Percentiles rank a stretch among this genome's conserved stretches.
Conservation (phyloP, 2,888 invertebrate genomes). For the Eupithecia subfuscata region DNA sequence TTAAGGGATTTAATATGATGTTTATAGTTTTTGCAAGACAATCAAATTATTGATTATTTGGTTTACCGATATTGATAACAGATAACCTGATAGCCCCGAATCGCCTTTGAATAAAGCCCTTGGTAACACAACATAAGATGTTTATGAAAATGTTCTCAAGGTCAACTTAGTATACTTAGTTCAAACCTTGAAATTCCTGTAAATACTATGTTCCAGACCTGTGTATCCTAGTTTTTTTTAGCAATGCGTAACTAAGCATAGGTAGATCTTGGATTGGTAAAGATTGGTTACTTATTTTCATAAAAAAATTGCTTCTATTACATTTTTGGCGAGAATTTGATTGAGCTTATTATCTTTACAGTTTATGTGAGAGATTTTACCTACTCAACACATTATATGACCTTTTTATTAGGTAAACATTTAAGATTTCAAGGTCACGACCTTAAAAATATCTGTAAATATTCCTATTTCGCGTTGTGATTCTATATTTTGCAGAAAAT, state of each 20-base stretch:
- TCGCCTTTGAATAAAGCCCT: not conserved
- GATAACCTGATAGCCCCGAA: not conserved
- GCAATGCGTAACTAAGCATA: not conserved
- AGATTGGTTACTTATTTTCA: too few relatives aligned
- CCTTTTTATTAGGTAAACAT: not conserved
- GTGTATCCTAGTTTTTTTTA: too few relatives aligned
- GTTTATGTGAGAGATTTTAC: not conserved
- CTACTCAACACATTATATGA: not conserved
- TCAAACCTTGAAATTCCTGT: not conserved
- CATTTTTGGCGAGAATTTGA: not conserved
- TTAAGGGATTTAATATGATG: too few relatives aligned
- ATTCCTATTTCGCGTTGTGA: not conserved
- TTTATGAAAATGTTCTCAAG: not conserved
- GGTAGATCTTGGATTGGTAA: too few relatives aligned
- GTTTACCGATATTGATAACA: not conserved
- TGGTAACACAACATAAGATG: not conserved
- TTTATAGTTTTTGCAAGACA: too few relatives aligned
- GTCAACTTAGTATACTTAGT: not conserved
- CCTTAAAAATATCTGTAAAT: not conserved
- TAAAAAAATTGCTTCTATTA: not conserved
- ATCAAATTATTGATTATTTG: too few relatives aligned
- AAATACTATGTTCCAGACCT: not conserved
- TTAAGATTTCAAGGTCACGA: not conserved
- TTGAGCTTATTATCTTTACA: not conserved
- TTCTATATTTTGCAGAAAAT: not conserved